A percentile compares a stretch with the other conserved stretches of the same genome.
phyloP scores from a whole-genome alignment of 2,113 vertebrate species.

The Petaurus breviceps region DNA sequence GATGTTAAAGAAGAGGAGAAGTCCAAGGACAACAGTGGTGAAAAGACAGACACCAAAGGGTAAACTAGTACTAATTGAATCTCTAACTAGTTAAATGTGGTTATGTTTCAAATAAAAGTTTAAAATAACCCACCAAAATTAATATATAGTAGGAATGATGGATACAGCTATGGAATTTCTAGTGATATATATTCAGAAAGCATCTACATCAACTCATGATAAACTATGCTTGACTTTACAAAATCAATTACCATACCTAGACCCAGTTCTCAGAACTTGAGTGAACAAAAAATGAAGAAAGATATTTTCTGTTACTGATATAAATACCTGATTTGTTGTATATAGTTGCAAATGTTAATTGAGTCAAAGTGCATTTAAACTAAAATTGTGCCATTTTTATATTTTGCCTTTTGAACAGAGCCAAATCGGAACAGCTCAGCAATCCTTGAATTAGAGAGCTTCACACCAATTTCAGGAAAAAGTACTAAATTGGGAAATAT shows the following conservation, averaged over 20 bases:
- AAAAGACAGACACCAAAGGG: constrained; percentile 93
- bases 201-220: not conserved
- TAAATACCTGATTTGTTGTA: not conserved
- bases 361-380: constrained; percentile 16
- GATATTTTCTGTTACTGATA: not conserved
- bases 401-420: constrained; percentile 83
- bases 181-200: not conserved
- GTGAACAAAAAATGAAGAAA: constrained; percentile 8
- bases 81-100: constrained; percentile 11
- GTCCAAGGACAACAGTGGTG: constrained; percentile 89
- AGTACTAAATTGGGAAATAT: constrained; percentile 74
- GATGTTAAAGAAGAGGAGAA: constrained; percentile 95
- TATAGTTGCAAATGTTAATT: not conserved
- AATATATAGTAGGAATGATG: constrained; percentile 2
- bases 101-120: not conserved
- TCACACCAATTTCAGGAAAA: constrained; percentile 78
- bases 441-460: constrained; percentile 87
- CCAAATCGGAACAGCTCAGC: constrained; percentile 92
- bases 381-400: constrained; percentile 30
- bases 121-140: not conserved
- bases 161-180: not conserved
- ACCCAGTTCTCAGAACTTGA: not conserved
- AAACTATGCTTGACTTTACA: constrained; percentile 15
- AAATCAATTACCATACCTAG: not conserved
- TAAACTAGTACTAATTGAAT: constrained; percentile 71